Evolutionary conservation across 2,797 vertebrate species (phyloP).

Genomic region (Pseudotriccus pelzelni): DNA sequence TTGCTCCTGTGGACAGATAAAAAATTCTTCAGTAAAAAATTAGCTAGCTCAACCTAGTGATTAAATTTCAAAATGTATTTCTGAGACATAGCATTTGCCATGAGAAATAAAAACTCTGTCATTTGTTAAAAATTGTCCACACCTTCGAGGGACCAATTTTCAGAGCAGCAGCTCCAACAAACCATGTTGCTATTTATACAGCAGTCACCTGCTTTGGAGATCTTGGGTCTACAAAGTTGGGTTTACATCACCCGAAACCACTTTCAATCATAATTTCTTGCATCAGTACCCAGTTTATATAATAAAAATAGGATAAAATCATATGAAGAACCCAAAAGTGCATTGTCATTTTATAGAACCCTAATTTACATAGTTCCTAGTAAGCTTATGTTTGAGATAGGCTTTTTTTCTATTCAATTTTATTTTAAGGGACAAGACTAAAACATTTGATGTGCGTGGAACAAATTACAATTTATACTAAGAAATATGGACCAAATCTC

Average conservation of each 20-base stretch:
- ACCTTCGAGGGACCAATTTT: background rate
- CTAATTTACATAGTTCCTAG: background rate
- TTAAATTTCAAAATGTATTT: background rate
- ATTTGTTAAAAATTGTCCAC: background rate
- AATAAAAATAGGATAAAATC: background rate
- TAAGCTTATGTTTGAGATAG: background rate
- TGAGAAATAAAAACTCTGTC: background rate
- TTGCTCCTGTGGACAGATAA: background rate
- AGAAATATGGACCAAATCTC: background rate
- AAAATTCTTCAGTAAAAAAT: background rate
- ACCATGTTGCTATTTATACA: background rate
- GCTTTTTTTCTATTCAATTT: background rate
- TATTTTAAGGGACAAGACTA: background rate
- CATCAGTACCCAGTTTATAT: background rate
- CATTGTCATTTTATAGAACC: background rate
- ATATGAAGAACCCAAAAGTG: background rate
- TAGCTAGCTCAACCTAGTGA: background rate
- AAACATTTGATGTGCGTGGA: background rate
- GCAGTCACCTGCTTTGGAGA: background rate
- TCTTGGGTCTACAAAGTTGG: accelerated
- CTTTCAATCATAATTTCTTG: background rate
- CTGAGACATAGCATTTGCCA: background rate
- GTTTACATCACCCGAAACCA: background rate
- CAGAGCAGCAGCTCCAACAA: background rate
- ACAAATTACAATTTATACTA: background rate